These are phyloP conservation scores for Porites lutea DNA, from an alignment of 64 coral and sea anemone species.

Conservation along the genomic window DNA sequence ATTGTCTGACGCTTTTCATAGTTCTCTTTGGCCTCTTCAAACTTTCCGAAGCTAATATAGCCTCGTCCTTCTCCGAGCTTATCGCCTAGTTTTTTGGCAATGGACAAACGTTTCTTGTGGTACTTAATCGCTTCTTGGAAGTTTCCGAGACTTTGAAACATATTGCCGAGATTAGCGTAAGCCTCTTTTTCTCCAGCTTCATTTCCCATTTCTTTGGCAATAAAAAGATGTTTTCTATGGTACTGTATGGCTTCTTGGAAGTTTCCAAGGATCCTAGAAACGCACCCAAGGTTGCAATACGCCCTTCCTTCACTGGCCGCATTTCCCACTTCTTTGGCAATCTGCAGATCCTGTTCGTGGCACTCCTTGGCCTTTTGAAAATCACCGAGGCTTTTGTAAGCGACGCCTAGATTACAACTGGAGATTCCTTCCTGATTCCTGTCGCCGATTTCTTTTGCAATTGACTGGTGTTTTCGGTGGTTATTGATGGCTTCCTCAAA, in stretches of 20 bases:
- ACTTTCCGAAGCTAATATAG: neutral
- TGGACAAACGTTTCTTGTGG: neutral
- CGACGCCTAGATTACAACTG: too few species aligned
- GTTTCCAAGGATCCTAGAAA: neutral
- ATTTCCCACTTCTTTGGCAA: neutral
- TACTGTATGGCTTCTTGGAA: neutral
- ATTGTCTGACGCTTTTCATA: neutral
- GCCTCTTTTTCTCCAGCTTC: neutral
- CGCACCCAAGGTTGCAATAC: neutral
- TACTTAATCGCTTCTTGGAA: neutral
- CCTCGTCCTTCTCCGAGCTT: neutral
- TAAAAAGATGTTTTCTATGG: neutral
- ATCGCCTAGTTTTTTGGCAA: neutral
- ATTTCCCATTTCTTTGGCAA: neutral
- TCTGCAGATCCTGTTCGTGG: neutral
- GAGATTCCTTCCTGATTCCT: too few species aligned
- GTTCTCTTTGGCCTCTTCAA: neutral
- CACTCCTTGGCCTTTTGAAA: neutral
- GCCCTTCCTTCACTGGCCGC: neutral
- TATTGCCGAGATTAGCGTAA: neutral
- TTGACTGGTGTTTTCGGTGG: too few species aligned
- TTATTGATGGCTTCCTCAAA: too few species aligned
- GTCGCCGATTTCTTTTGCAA: too few species aligned
- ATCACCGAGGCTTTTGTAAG: too few species aligned
- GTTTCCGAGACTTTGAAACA: neutral